Evolutionary conservation across 2,888 invertebrate genomes (phyloP).

Genomic region (Nephrotoma guestfalica): DNA sequence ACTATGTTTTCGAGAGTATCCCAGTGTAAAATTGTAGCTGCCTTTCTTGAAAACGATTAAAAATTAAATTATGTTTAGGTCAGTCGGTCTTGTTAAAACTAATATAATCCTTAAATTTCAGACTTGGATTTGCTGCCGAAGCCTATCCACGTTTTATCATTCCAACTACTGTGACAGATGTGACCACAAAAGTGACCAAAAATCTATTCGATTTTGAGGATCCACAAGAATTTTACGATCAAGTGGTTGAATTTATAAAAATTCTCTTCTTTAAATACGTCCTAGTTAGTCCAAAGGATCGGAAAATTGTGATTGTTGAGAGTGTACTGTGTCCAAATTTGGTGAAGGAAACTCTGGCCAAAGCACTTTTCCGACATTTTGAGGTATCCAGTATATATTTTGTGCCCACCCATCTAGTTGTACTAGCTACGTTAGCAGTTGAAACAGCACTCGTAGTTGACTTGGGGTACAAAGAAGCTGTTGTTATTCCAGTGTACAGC

Average conservation of each 20-base stretch:
- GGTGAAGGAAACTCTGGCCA: conserved; percentile 76
- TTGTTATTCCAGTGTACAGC: conserved; percentile 71
- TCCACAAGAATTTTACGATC: conserved; percentile 61
- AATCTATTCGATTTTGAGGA: conserved; percentile 49
- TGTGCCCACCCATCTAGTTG: conserved; percentile 73
- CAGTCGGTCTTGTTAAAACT: not conserved
- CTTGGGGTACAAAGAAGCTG: conserved; percentile 74
- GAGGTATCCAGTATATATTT: conserved; percentile 73
- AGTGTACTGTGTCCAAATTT: conserved; percentile 68
- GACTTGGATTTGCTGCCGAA: conserved; percentile 88
- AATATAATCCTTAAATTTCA: conserved; percentile 26
- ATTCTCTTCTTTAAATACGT: conserved; percentile 74
- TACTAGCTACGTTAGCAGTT: conserved; percentile 68
- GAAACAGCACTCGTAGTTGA: conserved; percentile 74
- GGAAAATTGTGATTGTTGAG: conserved; percentile 83
- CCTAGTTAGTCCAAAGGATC: conserved; percentile 83
- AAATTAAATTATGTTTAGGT: not conserved
- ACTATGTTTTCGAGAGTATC: too few species aligned
- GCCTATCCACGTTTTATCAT: conserved; percentile 77
- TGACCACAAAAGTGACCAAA: conserved; percentile 42
- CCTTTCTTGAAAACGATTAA: too few species aligned
- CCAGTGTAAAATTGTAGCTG: not conserved
- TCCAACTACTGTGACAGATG: conserved; percentile 57
- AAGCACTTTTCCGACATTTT: conserved; percentile 83
- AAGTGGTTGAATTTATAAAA: conserved; percentile 79